Percentiles rank a stretch among this genome's conserved stretches.
Conservation (phyloP, 2,888 invertebrate species). For the Clitarchus hookeri region DNA sequence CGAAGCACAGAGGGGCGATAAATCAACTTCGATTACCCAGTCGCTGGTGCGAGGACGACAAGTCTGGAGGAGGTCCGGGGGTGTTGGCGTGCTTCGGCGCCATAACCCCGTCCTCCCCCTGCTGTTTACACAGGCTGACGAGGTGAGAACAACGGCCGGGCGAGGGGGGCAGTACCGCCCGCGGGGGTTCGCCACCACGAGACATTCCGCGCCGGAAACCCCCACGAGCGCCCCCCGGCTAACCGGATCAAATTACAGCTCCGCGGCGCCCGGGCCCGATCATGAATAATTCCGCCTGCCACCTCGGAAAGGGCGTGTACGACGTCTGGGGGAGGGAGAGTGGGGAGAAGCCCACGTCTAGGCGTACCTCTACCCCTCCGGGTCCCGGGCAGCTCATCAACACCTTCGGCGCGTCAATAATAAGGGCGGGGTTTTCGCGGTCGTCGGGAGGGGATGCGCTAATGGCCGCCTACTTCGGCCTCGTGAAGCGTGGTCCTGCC, state of each 20-base stretch:
- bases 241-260: conserved; percentile 2
- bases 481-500: no score
- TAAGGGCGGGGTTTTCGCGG: no score
- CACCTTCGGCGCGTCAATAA: conserved; percentile 3
- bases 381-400: neutral
- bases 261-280: neutral
- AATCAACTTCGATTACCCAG: no score
- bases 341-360: no score
- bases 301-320: neutral
- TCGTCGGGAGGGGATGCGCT: no score
- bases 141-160: neutral
- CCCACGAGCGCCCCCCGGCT: neutral
- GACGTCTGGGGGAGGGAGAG: neutral
- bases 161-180: neutral
- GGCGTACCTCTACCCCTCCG: no score
- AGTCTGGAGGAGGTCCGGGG: neutral
- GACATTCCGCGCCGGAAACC: neutral
- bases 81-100: neutral
- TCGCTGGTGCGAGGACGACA: no score
- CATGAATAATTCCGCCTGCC: neutral
- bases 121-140: neutral
- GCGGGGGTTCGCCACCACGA: neutral
- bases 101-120: neutral
- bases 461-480: no score
- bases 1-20: no score